Evolutionary conservation across 2,113 vertebrate species (phyloP), one percentile per base, ranked within the genome.

Genomic region (Indicator maculatus): DNA sequence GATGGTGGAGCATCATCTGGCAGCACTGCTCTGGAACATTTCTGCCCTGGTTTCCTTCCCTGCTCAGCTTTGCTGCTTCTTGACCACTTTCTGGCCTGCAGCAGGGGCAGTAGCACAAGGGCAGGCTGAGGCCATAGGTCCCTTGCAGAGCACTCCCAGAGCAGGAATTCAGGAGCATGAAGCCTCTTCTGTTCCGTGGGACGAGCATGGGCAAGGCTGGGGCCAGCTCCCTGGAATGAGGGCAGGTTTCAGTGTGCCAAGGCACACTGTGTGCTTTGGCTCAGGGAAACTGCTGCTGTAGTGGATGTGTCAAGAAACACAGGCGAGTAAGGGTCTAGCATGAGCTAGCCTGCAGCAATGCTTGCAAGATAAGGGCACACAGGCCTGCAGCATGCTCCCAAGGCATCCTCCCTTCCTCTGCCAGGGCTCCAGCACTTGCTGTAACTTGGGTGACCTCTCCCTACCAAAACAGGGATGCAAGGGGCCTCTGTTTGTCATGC

Each of bases 401-500:
- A 44, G 41, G 53, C 9, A 38, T 36, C 4, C 23, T 82, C 16
- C 41, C 27, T 52, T 66, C 2, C 2, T 23, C 31, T 41, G 12
- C 58, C 59, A 38, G 69, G 6, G 26, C 47, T 52, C 31, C 36
- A 67, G 47, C 7, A 11, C 59, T 39, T 39, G 17, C 33, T 36
- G 41, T 16, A 19, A 59, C 0, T 0, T 2, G 0, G 12, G 28
- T 38, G 83, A 52, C 55, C 18, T 74, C 56, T 77, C 50, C 30
- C 14, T n/a, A 28, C n/a, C 0, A 0, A 75, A 59, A 41, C 2
- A 3, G 6, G 16, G 14, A 63, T 26, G 52, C 31, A 27, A 56
- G 33, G 44, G 11, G 19, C 41, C 59, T 18, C 5, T 0, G 0
- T 2, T 33, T 52, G 11, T 64, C 12, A 2, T 18, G 18, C 24